These are phyloP conservation scores for Julus scandinavius DNA, from an alignment of 2,888 invertebrate species.

Conservation along the genomic window DNA sequence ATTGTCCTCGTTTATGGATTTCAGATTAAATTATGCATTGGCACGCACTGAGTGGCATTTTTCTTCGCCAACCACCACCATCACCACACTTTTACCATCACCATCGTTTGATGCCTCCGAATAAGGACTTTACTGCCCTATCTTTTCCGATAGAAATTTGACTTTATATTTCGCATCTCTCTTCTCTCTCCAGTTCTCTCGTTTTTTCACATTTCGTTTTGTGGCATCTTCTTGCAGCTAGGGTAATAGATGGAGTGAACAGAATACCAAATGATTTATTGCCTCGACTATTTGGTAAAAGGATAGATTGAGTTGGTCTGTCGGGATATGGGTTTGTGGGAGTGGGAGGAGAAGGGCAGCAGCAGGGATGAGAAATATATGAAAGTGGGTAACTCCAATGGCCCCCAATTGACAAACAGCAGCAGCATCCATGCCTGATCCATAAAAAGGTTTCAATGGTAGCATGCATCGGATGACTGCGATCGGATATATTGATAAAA, in stretches of 20 bases:
- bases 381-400: neutral
- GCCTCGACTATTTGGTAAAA: conserved; percentile 51
- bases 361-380: neutral
- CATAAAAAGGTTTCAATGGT: neutral
- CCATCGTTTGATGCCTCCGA: neutral
- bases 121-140: conserved; percentile 23
- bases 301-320: conserved; percentile 50
- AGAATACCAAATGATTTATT: conserved; percentile 54
- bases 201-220: conserved; percentile 22
- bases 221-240: neutral
- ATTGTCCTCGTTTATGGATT: conserved; percentile 27
- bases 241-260: conserved; percentile 49
- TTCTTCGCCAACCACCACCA: neutral
- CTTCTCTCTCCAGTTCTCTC: neutral
- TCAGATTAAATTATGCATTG: conserved; percentile 13
- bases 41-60: conserved; percentile 11
- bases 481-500: conserved; percentile 33
- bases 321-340: conserved; percentile 23
- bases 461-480: conserved; percentile 1
- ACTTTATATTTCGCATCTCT: neutral
- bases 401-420: conserved; percentile 28
- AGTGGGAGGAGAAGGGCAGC: neutral
- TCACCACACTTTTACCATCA: neutral
- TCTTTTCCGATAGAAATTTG: conserved; percentile 37
- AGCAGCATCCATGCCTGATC: neutral